phyloP scores from a whole-genome alignment of 2,797 vertebrate species.

The Melanotaenia trifasciata region DNA sequence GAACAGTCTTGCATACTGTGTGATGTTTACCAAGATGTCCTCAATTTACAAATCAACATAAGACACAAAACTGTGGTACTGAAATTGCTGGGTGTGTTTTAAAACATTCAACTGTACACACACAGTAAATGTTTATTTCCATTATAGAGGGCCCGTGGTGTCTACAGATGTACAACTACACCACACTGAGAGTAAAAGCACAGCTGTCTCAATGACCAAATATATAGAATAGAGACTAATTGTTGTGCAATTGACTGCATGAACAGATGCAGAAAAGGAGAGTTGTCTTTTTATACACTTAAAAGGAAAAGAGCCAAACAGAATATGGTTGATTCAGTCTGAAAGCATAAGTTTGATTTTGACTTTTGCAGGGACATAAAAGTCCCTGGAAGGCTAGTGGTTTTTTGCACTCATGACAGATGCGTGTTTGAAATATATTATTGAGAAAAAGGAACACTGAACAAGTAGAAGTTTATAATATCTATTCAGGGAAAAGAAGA shows the following conservation, averaged over 20 bases:
- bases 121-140: background rate
- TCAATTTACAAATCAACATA: slow-evolving; percentile 1
- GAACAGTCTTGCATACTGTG: background rate
- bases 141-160: background rate
- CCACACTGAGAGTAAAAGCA: background rate
- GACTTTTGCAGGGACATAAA: too few species aligned
- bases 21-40: slow-evolving; percentile 3
- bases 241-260: background rate
- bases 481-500: too few species aligned
- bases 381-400: background rate
- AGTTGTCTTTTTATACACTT: too few species aligned
- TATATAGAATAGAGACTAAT: background rate
- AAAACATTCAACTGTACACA: background rate
- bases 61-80: background rate
- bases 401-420: background rate
- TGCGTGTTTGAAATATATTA: background rate
- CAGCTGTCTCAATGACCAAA: background rate
- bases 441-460: background rate
- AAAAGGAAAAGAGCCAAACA: too few species aligned
- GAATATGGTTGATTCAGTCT: background rate
- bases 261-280: too few species aligned
- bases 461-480: background rate
- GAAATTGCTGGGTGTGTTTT: background rate
- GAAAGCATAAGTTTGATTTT: background rate
- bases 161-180: background rate